These are phyloP conservation scores for Menidia beryllina DNA, from an alignment of 2,113 vertebrate species.

Conservation along the genomic window DNA sequence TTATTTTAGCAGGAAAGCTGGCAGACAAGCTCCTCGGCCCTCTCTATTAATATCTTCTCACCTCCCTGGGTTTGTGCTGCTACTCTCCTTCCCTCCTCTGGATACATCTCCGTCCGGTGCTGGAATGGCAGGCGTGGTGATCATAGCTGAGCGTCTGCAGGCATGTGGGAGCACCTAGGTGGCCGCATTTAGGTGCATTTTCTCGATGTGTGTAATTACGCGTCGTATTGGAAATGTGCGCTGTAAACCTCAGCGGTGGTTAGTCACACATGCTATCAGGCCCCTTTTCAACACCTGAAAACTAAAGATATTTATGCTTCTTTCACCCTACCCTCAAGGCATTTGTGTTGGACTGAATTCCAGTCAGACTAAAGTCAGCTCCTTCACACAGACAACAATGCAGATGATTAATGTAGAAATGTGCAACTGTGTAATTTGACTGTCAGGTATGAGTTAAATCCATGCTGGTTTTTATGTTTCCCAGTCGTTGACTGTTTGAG, in stretches of 20 bases:
- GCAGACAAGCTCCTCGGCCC: constrained; percentile 36
- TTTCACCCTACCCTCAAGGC: neutral
- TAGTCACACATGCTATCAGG: neutral
- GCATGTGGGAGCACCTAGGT: constrained; percentile 56
- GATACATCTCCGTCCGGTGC: constrained; percentile 59
- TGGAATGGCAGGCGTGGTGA: constrained; percentile 68
- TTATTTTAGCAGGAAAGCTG: constrained; percentile 53
- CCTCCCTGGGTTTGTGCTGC: constrained; percentile 32
- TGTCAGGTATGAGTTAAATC: constrained; percentile 42
- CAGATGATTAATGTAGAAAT: constrained; percentile 27
- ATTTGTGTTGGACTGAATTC: constrained; percentile 12
- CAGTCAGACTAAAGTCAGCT: neutral
- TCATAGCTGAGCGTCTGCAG: constrained; percentile 58
- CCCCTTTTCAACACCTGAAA: neutral
- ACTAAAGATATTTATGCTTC: constrained; percentile 3
- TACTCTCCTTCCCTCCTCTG: constrained; percentile 25
- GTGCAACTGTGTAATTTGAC: constrained; percentile 20
- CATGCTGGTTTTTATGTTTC: constrained; percentile 39
- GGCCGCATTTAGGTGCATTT: constrained; percentile 31
- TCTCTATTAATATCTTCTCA: constrained; percentile 64
- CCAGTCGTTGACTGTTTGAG: constrained; percentile 24
- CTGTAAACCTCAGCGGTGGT: constrained; percentile 14
- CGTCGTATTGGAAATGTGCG: constrained; percentile 21
- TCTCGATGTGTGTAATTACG: constrained; percentile 2
- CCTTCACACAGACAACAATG: neutral